phyloP scores from a whole-genome alignment of 2,797 vertebrate genomes.

The Hippocampus kuda region DNA sequence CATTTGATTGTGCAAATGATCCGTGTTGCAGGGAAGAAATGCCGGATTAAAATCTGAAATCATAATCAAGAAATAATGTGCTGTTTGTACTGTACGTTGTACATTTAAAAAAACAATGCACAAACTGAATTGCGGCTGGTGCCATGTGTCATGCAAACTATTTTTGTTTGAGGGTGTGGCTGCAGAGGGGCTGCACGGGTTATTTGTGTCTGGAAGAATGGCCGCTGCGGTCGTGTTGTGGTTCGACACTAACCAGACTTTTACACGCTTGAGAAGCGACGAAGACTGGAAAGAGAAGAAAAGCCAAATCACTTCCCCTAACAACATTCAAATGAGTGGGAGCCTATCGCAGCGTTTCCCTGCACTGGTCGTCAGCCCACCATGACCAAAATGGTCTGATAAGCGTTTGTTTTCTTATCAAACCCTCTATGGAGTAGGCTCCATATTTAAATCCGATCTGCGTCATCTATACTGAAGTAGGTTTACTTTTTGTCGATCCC shows the following conservation, averaged over 20 bases:
- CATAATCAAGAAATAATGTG: too few species aligned
- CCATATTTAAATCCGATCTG: too few species aligned
- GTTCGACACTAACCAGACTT: conserved; percentile 31
- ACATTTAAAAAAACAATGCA: background rate
- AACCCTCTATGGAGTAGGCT: background rate
- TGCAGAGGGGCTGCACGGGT: conserved; percentile 19
- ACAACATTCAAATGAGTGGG: background rate
- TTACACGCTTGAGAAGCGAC: conserved; percentile 11
- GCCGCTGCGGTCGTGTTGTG: conserved; percentile 34
- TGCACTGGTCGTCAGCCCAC: background rate
- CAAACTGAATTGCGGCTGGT: conserved; percentile 8
- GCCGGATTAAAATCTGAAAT: background rate
- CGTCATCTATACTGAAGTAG: too few species aligned
- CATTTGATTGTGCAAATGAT: background rate
- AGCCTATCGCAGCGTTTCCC: too few species aligned
- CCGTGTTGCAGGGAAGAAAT: background rate
- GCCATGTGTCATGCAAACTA: conserved; percentile 24
- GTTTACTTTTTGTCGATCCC: too few species aligned
- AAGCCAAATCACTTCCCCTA: background rate
- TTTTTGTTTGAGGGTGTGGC: conserved; percentile 43
- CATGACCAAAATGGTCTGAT: background rate
- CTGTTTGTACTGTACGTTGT: background rate
- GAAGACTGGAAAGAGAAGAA: background rate
- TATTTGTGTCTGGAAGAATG: conserved; percentile 47
- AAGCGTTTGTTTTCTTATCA: background rate